These are phyloP conservation scores for Gobius niger DNA, from an alignment of 2,113 vertebrate genomes.

Conservation along the genomic window DNA sequence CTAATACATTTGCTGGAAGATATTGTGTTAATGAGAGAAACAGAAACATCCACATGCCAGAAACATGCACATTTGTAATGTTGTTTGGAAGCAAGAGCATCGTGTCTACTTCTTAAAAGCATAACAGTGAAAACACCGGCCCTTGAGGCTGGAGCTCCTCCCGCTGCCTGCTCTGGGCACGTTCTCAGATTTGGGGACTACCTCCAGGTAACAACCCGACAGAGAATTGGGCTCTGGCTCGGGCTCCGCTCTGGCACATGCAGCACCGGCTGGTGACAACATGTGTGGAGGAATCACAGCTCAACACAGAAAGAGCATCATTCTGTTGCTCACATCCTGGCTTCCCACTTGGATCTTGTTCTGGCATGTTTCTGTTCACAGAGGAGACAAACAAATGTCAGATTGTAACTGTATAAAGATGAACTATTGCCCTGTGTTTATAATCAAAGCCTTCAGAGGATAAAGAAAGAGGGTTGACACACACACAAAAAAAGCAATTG, in stretches of 20 bases:
- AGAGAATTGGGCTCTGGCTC: not conserved
- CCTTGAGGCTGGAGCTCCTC: not conserved
- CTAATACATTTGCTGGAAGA: no score
- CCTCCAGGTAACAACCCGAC: not conserved
- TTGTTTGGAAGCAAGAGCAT: no score
- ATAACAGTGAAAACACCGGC: not conserved
- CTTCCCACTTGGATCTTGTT: not conserved
- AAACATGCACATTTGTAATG: no score
- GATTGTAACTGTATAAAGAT: not conserved
- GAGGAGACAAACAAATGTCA: not conserved
- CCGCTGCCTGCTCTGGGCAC: not conserved
- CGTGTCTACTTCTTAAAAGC: not conserved
- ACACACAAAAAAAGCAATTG: not conserved
- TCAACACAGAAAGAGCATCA: not conserved
- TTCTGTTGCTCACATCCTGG: not conserved
- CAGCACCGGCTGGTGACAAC: conserved; percentile 8
- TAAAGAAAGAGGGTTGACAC: not conserved
- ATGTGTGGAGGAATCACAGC: conserved; percentile 3
- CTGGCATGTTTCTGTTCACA: not conserved
- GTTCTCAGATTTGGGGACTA: not conserved
- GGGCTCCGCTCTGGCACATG: not conserved
- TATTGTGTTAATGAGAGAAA: no score
- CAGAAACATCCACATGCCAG: no score
- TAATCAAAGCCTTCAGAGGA: not conserved
- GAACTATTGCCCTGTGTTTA: not conserved